Percentiles rank a stretch among this genome's conserved stretches.
Conservation (phyloP, 2,888 invertebrate species). For the Cotesia congregata region DNA sequence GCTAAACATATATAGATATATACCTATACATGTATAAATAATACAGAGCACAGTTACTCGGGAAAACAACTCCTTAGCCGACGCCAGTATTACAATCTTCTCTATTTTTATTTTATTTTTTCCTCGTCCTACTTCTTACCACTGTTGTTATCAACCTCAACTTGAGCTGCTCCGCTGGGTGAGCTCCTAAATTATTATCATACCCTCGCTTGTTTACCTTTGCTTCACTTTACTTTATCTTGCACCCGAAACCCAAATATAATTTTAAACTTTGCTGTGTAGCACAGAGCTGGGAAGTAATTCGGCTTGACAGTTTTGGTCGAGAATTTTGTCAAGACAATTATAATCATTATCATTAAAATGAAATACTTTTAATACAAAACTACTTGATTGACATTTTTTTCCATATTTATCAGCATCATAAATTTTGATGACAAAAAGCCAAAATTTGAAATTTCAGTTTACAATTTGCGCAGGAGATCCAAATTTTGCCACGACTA, state of each 20-base stretch:
- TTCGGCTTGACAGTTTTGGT: background rate
- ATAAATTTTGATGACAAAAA: too few relatives aligned
- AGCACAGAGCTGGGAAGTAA: background rate
- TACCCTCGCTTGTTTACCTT: background rate
- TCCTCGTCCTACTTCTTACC: background rate
- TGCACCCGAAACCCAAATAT: background rate
- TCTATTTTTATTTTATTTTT: background rate
- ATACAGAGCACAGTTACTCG: too few relatives aligned
- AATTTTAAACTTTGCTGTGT: background rate
- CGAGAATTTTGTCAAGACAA: background rate
- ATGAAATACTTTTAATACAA: too few relatives aligned
- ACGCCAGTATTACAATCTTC: background rate
- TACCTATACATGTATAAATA: too few relatives aligned
- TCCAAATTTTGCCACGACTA: too few relatives aligned
- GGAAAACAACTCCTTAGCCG: slow-evolving; percentile 58
- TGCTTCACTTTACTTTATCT: background rate
- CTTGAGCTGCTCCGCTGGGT: background rate
- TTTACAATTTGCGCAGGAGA: too few relatives aligned
- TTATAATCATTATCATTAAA: too few relatives aligned
- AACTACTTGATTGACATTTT: too few relatives aligned
- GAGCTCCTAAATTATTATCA: background rate
- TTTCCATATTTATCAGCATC: too few relatives aligned
- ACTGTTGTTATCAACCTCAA: background rate
- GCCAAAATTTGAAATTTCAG: too few relatives aligned
- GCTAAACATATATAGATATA: too few relatives aligned